These are phyloP conservation scores for Etheostoma perlongum DNA, from an alignment of 2,797 vertebrate genomes.

Conservation along the genomic window DNA sequence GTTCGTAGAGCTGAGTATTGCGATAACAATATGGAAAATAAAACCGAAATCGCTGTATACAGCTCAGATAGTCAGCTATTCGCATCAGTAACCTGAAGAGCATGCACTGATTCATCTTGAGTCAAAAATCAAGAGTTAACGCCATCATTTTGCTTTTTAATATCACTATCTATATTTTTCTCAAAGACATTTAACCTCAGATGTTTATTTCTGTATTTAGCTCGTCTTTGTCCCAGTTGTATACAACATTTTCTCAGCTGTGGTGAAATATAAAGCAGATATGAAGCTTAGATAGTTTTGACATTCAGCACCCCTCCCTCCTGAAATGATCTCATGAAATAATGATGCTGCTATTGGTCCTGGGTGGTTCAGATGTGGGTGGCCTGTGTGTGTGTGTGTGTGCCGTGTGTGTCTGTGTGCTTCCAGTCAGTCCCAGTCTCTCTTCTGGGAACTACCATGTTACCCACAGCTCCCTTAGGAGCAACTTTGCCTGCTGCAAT, in stretches of 20 bases:
- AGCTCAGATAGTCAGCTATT: neutral
- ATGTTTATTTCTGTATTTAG: slow-evolving; percentile 4
- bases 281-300: slow-evolving; percentile 45
- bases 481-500: slow-evolving; percentile 37
- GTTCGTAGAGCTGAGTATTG: too few relatives aligned
- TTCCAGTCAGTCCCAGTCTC: slow-evolving; percentile 74
- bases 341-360: slow-evolving; percentile 57
- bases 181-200: neutral
- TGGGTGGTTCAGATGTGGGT: slow-evolving; percentile 77
- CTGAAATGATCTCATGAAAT: slow-evolving; percentile 48
- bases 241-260: slow-evolving; percentile 24
- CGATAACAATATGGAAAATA: too few relatives aligned
- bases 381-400: slow-evolving; percentile 48
- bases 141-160: slow-evolving; percentile 25
- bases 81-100: slow-evolving; percentile 19
- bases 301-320: slow-evolving; percentile 39
- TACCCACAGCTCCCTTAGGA: slow-evolving; percentile 64
- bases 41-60: too few relatives aligned
- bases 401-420: slow-evolving; percentile 16
- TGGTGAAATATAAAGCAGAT: slow-evolving; percentile 41
- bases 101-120: neutral
- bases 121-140: neutral
- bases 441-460: slow-evolving; percentile 76
- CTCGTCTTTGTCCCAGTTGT: slow-evolving; percentile 24
- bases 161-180: neutral